These are phyloP conservation scores for Camelus bactrianus DNA, from an alignment of 2,113 vertebrate genomes.

Conservation along the genomic window DNA sequence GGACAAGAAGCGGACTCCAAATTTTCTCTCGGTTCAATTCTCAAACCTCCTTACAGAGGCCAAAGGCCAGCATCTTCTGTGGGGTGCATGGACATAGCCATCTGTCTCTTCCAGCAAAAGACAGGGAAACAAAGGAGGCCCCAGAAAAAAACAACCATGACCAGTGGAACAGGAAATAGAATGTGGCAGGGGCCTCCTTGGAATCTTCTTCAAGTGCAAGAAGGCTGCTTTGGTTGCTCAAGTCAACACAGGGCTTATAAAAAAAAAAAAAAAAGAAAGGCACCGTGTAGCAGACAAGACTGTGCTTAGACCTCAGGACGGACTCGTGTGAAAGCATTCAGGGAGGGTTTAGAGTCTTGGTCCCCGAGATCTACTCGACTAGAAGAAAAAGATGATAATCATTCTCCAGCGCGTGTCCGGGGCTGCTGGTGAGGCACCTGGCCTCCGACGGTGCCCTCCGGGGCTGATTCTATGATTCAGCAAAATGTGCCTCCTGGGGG, in stretches of 20 bases:
- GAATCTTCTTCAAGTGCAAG: neutral
- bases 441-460: neutral
- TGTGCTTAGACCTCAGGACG: neutral
- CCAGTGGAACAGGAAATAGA: neutral
- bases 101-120: neutral
- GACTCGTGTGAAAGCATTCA: neutral
- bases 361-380: neutral
- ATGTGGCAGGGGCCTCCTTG: rapidly evolving
- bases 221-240: neutral
- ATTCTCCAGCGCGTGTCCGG: neutral
- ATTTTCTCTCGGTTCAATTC: neutral
- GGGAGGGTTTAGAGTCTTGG: neutral
- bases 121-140: neutral
- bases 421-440: neutral
- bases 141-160: neutral
- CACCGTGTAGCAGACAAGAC: neutral
- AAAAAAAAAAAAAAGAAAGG: neutral
- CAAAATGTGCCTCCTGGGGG: neutral
- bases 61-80: neutral
- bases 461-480: neutral
- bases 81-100: too few species aligned
- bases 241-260: neutral
- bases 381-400: neutral
- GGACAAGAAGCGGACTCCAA: neutral
- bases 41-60: neutral